Conservation (phyloP, 2,797 vertebrate species). For the Uromys caudimaculatus region DNA sequence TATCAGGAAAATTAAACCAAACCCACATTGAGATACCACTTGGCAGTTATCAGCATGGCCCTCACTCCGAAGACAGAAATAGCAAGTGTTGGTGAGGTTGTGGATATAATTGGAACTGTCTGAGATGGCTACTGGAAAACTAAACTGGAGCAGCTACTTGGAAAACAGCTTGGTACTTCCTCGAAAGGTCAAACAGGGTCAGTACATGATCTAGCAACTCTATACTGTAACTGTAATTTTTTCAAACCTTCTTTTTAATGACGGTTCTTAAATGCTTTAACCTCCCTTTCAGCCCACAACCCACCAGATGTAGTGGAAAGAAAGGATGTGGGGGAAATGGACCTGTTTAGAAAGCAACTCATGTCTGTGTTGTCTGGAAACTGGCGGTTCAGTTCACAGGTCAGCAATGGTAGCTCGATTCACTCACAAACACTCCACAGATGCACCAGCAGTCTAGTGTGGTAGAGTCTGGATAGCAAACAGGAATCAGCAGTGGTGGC, state of each 20-base stretch:
- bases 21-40: background rate
- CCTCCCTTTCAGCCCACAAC: background rate
- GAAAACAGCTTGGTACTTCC: background rate
- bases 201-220: background rate
- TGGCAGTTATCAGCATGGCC: background rate
- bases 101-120: background rate
- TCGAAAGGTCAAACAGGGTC: background rate
- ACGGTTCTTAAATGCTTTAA: background rate
- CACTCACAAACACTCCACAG: background rate
- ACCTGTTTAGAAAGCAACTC: background rate
- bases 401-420: background rate
- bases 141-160: background rate
- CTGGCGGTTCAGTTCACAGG: background rate
- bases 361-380: background rate
- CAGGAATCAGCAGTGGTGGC: background rate
- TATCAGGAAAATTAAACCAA: background rate
- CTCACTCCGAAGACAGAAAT: background rate
- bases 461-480: background rate
- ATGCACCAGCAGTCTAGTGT: background rate
- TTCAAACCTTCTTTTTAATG: background rate
- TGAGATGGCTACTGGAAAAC: background rate
- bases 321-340: background rate
- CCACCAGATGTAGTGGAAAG: background rate
- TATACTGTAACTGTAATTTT: background rate
- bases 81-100: background rate